Evolutionary conservation across 2,113 vertebrate species (phyloP).

Genomic region (Egretta garzetta): DNA sequence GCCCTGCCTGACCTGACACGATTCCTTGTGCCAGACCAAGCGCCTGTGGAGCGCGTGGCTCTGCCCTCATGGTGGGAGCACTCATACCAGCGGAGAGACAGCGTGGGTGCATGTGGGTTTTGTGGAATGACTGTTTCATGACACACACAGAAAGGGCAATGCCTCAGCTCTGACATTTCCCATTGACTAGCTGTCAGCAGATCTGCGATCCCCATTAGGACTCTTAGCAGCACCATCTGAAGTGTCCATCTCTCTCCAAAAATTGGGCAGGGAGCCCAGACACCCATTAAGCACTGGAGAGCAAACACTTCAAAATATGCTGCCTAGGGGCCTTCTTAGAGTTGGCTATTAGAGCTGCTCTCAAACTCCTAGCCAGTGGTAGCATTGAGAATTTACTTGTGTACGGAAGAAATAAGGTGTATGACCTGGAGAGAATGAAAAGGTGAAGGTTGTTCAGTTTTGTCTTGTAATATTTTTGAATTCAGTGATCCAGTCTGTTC

Average conservation of each 20-base stretch:
- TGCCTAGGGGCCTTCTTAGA: background rate
- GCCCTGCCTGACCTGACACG: background rate
- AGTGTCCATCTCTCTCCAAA: background rate
- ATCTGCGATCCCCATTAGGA: accelerated
- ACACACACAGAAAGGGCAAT: background rate
- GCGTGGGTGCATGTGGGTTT: accelerated
- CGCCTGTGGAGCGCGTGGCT: accelerated
- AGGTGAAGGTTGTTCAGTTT: background rate
- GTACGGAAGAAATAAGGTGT: background rate
- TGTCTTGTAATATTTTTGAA: background rate
- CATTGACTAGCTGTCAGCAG: background rate
- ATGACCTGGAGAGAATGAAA: background rate
- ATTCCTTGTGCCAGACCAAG: background rate
- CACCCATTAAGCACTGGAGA: background rate
- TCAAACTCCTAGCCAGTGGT: background rate
- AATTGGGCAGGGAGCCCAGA: background rate
- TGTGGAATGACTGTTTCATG: background rate
- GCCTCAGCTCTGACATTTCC: background rate
- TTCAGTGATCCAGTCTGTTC: background rate
- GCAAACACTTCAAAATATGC: background rate
- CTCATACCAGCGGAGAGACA: background rate
- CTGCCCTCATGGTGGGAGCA: background rate
- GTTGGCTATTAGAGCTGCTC: background rate
- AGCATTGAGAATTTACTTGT: background rate
- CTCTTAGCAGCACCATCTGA: background rate